phyloP scores from a whole-genome alignment of 1,140 invertebrate species.

The Dendrolimus punctatus region DNA sequence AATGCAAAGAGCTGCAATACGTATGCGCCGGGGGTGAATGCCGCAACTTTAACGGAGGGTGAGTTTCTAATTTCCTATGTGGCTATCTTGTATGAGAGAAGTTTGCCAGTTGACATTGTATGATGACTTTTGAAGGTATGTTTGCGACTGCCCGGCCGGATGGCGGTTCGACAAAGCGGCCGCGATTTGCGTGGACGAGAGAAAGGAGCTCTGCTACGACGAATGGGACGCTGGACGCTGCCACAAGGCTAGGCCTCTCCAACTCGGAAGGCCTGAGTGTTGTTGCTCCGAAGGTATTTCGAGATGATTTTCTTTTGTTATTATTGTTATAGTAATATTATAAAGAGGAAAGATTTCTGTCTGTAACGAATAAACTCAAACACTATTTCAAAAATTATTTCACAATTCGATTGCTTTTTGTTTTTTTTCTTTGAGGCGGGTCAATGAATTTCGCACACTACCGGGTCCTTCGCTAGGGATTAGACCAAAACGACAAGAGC shows the following conservation, averaged over 20 bases:
- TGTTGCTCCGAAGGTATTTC: slow-evolving; percentile 56
- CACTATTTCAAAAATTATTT: no score
- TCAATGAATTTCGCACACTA: no score
- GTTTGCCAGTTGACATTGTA: not conserved
- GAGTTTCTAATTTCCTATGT: slow-evolving; percentile 5
- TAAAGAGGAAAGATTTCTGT: no score
- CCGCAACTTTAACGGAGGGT: slow-evolving; percentile 83
- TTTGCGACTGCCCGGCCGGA: slow-evolving; percentile 85
- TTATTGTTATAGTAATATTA: slow-evolving; percentile 3
- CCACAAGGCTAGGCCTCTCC: slow-evolving; percentile 42
- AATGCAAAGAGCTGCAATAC: slow-evolving; percentile 84
- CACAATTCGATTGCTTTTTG: no score
- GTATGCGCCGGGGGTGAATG: slow-evolving; percentile 91
- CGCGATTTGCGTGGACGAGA: slow-evolving; percentile 82
- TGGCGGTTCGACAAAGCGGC: slow-evolving; percentile 79
- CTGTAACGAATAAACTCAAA: no score
- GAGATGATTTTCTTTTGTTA: not conserved
- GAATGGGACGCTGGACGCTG: slow-evolving; percentile 51
- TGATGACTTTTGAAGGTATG: slow-evolving; percentile 54
- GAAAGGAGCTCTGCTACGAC: slow-evolving; percentile 83
- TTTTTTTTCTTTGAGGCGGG: no score
- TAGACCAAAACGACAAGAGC: no score
- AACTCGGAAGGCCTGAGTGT: slow-evolving; percentile 47
- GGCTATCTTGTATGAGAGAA: no score
- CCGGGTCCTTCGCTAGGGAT: no score